Evolutionary conservation across 1,140 invertebrate genomes (phyloP), one percentile per base, ranked within the genome.

Genomic region (Cataglyphis hispanica): DNA sequence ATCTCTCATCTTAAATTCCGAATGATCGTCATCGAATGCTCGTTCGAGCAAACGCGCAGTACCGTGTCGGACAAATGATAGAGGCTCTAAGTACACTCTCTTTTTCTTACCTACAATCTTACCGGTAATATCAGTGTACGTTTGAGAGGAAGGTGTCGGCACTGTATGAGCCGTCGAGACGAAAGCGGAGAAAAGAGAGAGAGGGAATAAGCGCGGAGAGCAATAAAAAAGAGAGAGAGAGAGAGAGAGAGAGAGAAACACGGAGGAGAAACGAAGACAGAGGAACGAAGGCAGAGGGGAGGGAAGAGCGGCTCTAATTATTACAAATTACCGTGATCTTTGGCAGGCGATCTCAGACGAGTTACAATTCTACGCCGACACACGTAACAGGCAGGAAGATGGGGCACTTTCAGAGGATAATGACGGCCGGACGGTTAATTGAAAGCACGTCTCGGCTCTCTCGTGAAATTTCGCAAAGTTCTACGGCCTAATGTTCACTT

Each of bases 241-340:
- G 61, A 56, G 61, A 53, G 19, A 34, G 46, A 10, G 60, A n/a
- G 60, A 31, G 25, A 46, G 10, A 6, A 16, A 2, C 13, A 7
- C 8, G 19, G 11, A 86, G 10, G 53, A 84, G 58, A 64, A 61
- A 13, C n/a, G n/a, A 34, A 27, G 61, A 13, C n/a, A 4, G 25
- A 37, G 11, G 66, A 37, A 11, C 40, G 2, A 0, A 61, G 13
- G 16, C 11, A 4, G 34, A 19, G 11, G 70, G 11, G 67, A 83
- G 50, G 8, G 60, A 74, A 25, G 60, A 64, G 56, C 46, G 81
- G 81, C 34, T 85, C 86, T 88, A 88, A 88, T 88, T 88, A 88
- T 88, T 85, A 78, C 81, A 84, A 84, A 84, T 84, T 84, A 84
- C 72, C 69, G 61, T 84, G 81, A 64, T 76, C 60, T 77, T 84